Conservation (phyloP, 1,140 invertebrate species). For the Bradynema listronoti region DNA sequence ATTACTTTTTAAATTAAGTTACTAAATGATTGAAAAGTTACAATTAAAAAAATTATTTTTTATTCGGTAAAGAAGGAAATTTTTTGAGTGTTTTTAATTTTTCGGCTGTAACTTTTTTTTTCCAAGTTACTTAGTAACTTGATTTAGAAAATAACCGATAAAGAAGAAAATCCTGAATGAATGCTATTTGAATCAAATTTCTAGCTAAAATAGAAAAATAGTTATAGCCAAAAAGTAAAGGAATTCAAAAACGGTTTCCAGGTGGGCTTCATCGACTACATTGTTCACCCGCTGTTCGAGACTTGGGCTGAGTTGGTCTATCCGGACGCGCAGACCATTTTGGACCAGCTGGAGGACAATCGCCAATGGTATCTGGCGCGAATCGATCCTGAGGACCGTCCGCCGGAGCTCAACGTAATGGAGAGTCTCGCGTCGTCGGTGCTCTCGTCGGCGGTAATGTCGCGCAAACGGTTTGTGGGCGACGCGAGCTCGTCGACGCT, state of each 20-base stretch:
- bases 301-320: conserved; percentile 98
- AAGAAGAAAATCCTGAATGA: too few species aligned
- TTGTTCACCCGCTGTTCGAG: conserved; percentile 97
- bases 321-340: conserved; percentile 92
- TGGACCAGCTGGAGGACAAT: conserved; percentile 95
- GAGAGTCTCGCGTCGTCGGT: too few species aligned
- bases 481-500: too few species aligned
- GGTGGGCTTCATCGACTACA: conserved; percentile 98
- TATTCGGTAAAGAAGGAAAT: conserved; percentile 7
- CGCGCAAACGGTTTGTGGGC: too few species aligned
- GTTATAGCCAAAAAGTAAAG: neutral
- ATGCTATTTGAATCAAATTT: too few species aligned
- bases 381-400: conserved; percentile 35
- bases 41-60: conserved; percentile 6
- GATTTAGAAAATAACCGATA: too few species aligned
- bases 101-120: too few species aligned
- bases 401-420: too few species aligned
- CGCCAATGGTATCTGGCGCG: conserved; percentile 76
- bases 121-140: neutral
- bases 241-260: conserved; percentile 59
- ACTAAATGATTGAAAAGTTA: neutral
- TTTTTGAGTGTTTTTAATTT: too few species aligned
- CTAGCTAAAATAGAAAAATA: too few species aligned
- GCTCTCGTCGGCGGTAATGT: too few species aligned
- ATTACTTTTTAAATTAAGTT: too few species aligned